Evolutionary conservation across 2,888 invertebrate species (phyloP).

Genomic region (Dioctria linearis): DNA sequence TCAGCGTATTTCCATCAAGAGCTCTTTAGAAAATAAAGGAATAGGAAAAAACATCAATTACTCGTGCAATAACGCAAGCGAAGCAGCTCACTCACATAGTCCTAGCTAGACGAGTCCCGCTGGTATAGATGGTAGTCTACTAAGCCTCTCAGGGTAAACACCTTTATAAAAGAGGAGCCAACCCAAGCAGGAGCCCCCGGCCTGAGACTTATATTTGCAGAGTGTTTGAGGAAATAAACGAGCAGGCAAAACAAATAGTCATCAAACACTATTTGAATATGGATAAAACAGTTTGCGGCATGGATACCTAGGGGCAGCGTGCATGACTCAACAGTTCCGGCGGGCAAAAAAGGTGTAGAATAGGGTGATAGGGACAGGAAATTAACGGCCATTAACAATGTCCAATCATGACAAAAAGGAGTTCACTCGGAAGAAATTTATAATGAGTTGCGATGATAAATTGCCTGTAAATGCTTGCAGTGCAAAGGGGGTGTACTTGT

Average conservation of each 20-base stretch:
- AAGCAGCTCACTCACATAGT: slow-evolving; percentile 45
- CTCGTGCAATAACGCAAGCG: slow-evolving; percentile 54
- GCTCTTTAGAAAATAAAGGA: slow-evolving; percentile 45
- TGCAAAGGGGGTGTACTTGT: not conserved
- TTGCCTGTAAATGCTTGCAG: slow-evolving; percentile 8
- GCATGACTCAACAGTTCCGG: slow-evolving; percentile 50
- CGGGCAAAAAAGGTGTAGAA: slow-evolving; percentile 47
- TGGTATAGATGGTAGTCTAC: not conserved
- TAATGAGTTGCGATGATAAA: slow-evolving; percentile 52
- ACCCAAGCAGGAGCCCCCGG: slow-evolving; percentile 7
- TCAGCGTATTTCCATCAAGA: slow-evolving; percentile 42
- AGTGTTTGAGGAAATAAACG: slow-evolving; percentile 54
- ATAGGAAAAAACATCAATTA: slow-evolving; percentile 54
- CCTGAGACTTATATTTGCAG: slow-evolving; percentile 43
- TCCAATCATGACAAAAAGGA: slow-evolving; percentile 54
- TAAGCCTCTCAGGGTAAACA: slow-evolving; percentile 25
- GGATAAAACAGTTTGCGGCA: slow-evolving; percentile 48
- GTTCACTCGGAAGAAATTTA: slow-evolving; percentile 47
- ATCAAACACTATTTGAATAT: slow-evolving; percentile 57
- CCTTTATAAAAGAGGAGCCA: slow-evolving; percentile 2
- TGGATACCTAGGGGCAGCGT: slow-evolving; percentile 36
- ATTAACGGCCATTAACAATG: slow-evolving; percentile 53
- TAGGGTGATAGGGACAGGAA: slow-evolving; percentile 50
- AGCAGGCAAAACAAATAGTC: slow-evolving; percentile 55
- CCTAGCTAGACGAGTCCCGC: slow-evolving; percentile 2